phyloP scores from a whole-genome alignment of 2,797 vertebrate species.

The Sciurus vulgaris region DNA sequence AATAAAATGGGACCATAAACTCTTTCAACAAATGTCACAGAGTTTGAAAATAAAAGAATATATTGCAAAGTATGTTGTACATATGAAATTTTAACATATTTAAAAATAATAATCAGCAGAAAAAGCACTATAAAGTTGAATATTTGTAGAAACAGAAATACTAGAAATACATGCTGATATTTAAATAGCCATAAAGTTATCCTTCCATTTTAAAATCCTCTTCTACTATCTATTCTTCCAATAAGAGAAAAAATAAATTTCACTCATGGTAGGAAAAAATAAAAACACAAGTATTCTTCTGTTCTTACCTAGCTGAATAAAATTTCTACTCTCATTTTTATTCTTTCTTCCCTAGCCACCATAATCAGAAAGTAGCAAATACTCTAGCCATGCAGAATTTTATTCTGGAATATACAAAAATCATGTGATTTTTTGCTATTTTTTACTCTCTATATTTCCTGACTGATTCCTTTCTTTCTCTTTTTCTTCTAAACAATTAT shows the following conservation, averaged over 20 bases:
- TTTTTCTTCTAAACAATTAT: slow-evolving; percentile 24
- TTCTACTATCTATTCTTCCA: background rate
- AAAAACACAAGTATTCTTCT: background rate
- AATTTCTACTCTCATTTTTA: background rate
- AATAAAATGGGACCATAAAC: slow-evolving; percentile 46
- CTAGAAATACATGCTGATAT: background rate
- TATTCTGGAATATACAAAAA: background rate
- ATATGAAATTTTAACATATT: slow-evolving; percentile 21
- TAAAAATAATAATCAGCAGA: slow-evolving; percentile 38
- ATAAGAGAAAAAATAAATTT: background rate
- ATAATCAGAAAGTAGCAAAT: background rate
- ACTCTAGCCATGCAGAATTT: background rate
- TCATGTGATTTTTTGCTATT: background rate
- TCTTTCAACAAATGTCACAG: background rate
- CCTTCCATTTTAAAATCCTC: slow-evolving; percentile 11
- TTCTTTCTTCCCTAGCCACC: background rate
- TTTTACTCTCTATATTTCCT: background rate
- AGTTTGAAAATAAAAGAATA: slow-evolving; percentile 34
- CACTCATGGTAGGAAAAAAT: background rate
- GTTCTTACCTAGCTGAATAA: background rate
- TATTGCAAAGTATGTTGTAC: background rate
- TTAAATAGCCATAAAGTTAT: slow-evolving; percentile 12
- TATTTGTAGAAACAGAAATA: background rate
- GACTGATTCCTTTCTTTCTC: background rate
- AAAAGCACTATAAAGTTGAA: background rate